Evolutionary conservation across 2,797 vertebrate species (phyloP), one percentile per base, ranked within the genome.

Genomic region (Periophthalmus magnuspinnatus): DNA sequence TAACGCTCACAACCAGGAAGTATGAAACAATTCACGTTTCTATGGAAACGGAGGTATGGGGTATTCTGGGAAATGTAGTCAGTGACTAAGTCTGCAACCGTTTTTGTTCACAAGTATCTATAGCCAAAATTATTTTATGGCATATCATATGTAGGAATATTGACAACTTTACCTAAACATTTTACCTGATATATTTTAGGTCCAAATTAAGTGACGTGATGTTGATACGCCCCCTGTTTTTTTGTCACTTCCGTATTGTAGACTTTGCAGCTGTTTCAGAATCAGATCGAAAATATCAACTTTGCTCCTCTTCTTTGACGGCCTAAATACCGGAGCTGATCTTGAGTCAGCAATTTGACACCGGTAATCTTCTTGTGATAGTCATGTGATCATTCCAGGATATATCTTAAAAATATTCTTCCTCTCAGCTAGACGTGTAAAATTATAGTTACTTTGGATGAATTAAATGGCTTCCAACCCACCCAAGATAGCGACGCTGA

Each of bases 381-480:
- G 81, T 92, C 91, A 90, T 82, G 84, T 91, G 91, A 92, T 75
- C 54, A 48, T 16, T n/a, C 10, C 58, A 74, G 73, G 70, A 48
- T 62, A 24, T 36, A 13, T 3, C 41, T 36, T 5, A 11, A 60
- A n/a, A 36, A 68, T 21, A 33, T 28, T 0, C 56, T 8, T 50
- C 60, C 54, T 45, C 67, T 61, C 45, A 38, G 7, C n/a, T 2
- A 70, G 33, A 45, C 36, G 52, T 64, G 38, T 34, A 1, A n/a
- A 59, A 38, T 71, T n/a, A 64, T 21, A n/a, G 47, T 55, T 14
- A 8, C 16, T 68, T 69, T 34, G 34, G 77, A 56, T 3, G 0
- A 9, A 9, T 64, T 63, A 84, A 69, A 94, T 94, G 93, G 71
- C 80, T 5, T n/a, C 74, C 16, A 73, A 82, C 32, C 90, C 92